Evolutionary conservation across 1,140 invertebrate species (phyloP), one percentile per base, ranked within the genome.

Genomic region (Penaeus vannamei): DNA sequence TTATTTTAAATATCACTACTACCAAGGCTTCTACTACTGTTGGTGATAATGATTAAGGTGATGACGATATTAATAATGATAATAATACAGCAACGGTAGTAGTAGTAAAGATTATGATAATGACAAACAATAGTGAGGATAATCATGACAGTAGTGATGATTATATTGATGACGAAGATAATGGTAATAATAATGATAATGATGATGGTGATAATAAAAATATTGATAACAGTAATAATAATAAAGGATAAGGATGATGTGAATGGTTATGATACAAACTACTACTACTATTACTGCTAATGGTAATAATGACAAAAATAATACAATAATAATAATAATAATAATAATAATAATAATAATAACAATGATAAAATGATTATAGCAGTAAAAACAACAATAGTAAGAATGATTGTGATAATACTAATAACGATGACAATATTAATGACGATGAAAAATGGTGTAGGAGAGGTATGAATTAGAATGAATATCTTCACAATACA

Each of bases 341-440:
- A 66, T 66, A 66, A 66, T 66, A 66, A 66, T 66, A 66, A 2
- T 66, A 7, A 66, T 66, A 66, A 66, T 66, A 66, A 36, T 36
- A 36, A 36, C 5, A 36, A 36, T 36, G 5, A 5, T 2, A 36
- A 2, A 5, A 36, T 36, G 36, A 36, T 36, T 1, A 36, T 36
- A 36, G 5, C 5, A 36, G 5, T 36, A 36, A 36, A 2, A 36
- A 2, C 7, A 7, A 66, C 7, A 66, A 66, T 26, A 66, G 7
- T 66, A 2, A 66, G 2, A 66, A 66, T 66, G 7, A 26, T 26
- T 2, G 7, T 7, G 7, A 66, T 66, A 66, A 66, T 2, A 7
- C 2, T 66, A 66, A 66, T 66, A 66, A 66, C 26, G 7, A 66
- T 66, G 5, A 36, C 5, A 36, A 36, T 36, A 36, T n/a, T 64